A percentile compares a stretch with the other conserved stretches of the same genome.
These are phyloP conservation scores for Siderastrea siderea DNA, from an alignment of 92 coral and sea anemone species.

Conservation along the genomic window DNA sequence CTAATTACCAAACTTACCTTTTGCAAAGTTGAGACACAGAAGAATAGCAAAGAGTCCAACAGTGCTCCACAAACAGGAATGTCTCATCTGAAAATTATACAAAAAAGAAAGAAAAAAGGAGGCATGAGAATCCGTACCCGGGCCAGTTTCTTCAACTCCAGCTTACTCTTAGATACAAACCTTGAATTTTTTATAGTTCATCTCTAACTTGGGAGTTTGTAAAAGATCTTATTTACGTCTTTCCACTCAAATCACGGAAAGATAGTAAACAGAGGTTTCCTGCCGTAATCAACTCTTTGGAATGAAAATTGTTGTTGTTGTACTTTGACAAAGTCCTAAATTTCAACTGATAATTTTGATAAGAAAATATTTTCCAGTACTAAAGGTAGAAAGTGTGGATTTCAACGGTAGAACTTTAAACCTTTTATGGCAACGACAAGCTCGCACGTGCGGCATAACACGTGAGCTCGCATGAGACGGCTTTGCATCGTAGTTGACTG, in stretches of 20 bases:
- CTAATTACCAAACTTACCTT: neutral
- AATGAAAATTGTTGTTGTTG: neutral
- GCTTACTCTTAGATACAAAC: neutral
- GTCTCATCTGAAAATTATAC: conserved; percentile 37
- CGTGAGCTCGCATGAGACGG: neutral
- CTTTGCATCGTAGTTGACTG: too few species aligned
- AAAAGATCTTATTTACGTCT: neutral
- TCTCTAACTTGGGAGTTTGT: neutral
- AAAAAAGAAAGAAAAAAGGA: neutral
- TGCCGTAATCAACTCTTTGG: too few species aligned
- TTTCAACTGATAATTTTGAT: neutral
- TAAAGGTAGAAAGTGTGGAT: neutral
- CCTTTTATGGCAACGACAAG: neutral
- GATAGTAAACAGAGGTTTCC: neutral
- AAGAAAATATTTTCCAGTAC: neutral
- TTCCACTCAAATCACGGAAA: neutral
- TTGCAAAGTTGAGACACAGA: conserved; percentile 2
- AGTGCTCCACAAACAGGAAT: conserved; percentile 30
- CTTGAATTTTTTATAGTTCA: neutral
- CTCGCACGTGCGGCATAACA: neutral
- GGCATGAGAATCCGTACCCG: neutral
- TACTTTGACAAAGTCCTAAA: neutral
- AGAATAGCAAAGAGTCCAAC: neutral
- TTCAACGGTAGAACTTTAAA: conserved; percentile 3
- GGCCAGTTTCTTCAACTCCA: neutral